Evolutionary conservation across 2,797 vertebrate species (phyloP).

Genomic region (Sebastes paucispinis): DNA sequence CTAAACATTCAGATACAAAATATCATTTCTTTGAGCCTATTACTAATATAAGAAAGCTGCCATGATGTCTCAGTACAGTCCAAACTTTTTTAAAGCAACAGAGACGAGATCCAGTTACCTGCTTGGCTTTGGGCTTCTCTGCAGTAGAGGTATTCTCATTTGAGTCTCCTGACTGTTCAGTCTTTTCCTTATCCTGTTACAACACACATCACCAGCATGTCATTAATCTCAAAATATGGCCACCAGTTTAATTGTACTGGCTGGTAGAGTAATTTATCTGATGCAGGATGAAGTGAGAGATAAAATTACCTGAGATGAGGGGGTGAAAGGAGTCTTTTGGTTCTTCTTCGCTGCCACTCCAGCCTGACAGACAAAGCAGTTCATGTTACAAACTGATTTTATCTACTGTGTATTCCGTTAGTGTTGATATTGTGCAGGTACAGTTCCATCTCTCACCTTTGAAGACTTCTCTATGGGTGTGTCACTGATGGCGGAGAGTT

Average conservation of each 20-base stretch:
- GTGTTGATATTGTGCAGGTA: neutral
- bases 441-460: conserved; percentile 43
- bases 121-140: conserved; percentile 61
- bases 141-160: conserved; percentile 25
- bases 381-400: neutral
- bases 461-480: conserved; percentile 50
- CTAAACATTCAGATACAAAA: neutral
- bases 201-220: neutral
- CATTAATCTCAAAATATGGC: neutral
- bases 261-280: neutral
- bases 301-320: conserved; percentile 54
- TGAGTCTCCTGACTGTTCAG: conserved; percentile 21
- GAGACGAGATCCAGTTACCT: conserved; percentile 38
- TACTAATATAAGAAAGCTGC: neutral
- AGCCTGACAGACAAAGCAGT: conserved; percentile 34
- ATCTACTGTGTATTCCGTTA: neutral
- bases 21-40: neutral
- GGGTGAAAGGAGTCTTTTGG: conserved; percentile 59
- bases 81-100: neutral
- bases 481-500: conserved; percentile 49
- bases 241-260: fast-evolving
- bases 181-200: conserved; percentile 58
- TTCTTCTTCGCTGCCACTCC: conserved; percentile 48
- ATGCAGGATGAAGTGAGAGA: neutral
- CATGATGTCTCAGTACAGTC: neutral